phyloP scores from a whole-genome alignment of 23 tunicate species.

The Halocynthia aurantium region DNA sequence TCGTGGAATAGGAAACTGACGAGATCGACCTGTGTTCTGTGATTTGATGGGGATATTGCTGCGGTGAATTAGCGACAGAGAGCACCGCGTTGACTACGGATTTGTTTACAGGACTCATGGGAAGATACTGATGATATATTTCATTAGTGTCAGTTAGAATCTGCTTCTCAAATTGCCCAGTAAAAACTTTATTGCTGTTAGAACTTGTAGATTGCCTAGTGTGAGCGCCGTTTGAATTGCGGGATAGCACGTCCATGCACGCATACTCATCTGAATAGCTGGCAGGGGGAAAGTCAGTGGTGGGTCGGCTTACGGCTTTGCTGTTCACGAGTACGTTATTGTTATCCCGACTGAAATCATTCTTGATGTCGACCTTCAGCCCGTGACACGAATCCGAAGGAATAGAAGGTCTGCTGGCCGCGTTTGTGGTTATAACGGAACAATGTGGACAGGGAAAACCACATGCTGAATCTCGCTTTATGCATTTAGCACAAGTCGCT shows the following conservation, averaged over 20 bases:
- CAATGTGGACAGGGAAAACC: slow-evolving; percentile 12
- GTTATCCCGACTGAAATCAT: not conserved
- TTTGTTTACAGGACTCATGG: slow-evolving; percentile 50
- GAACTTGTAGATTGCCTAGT: not conserved
- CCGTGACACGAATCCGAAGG: slow-evolving; percentile 14
- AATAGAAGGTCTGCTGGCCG: not conserved
- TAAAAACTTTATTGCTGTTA: not conserved
- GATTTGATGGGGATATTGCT: slow-evolving; percentile 65
- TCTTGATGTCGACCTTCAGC: not conserved
- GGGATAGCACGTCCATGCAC: slow-evolving; percentile 2
- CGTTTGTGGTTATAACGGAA: not conserved
- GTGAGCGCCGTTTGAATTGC: not conserved
- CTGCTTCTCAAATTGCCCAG: too few relatives aligned
- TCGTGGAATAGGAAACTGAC: slow-evolving; percentile 4
- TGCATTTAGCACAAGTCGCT: slow-evolving; percentile 13
- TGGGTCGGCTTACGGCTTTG: not conserved
- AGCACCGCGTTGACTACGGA: not conserved
- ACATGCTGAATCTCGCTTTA: not conserved
- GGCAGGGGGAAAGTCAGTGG: not conserved
- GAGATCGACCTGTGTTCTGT: slow-evolving; percentile 11
- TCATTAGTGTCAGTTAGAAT: slow-evolving; percentile 2
- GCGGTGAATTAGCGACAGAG: slow-evolving; percentile 6
- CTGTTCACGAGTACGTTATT: too few relatives aligned
- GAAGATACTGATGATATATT: slow-evolving; percentile 37
- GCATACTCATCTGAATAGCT: slow-evolving; percentile 5